Percentiles rank a stretch among this genome's conserved stretches.
phyloP scores from a whole-genome alignment of 2,888 invertebrate species.

The Endomychus coccineus region DNA sequence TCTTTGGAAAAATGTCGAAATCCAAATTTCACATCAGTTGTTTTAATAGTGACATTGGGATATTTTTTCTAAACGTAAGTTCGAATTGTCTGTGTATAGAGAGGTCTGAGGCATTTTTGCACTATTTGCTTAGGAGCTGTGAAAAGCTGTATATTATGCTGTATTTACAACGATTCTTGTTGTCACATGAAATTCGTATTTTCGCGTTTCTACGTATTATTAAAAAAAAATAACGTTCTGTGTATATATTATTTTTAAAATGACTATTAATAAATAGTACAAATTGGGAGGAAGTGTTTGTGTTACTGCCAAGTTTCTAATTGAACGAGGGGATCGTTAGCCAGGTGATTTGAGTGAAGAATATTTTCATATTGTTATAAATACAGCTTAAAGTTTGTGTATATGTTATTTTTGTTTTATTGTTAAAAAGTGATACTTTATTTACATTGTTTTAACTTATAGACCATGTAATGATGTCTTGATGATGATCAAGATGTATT shows the following conservation, averaged over 20 bases:
- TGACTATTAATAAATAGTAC: background rate
- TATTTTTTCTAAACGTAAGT: conserved; percentile 35
- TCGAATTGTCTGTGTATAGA: conserved; percentile 27
- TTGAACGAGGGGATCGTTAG: no score
- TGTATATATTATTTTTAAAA: no score
- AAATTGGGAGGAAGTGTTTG: conserved; percentile 4
- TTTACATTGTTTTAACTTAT: conserved; percentile 40
- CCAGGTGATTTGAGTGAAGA: no score
- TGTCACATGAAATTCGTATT: no score
- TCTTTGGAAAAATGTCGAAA: conserved; percentile 9
- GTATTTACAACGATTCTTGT: conserved; percentile 20
- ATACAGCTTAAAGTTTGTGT: no score
- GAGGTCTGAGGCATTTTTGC: conserved; percentile 37
- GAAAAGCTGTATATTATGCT: conserved; percentile 32
- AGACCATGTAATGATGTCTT: conserved; percentile 26
- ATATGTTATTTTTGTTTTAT: conserved; percentile 40
- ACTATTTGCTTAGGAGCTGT: conserved; percentile 37
- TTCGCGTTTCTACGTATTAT: no score
- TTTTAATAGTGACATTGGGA: no score
- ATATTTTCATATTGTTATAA: no score
- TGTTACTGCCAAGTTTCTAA: no score
- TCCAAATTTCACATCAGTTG: no score
- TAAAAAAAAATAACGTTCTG: no score
- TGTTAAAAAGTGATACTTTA: conserved; percentile 43
- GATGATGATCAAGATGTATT: conserved; percentile 25